Evolutionary conservation across 35 echinoderm and acorn worm genomes (phyloP).

Genomic region (Holothuria glaberrima): DNA sequence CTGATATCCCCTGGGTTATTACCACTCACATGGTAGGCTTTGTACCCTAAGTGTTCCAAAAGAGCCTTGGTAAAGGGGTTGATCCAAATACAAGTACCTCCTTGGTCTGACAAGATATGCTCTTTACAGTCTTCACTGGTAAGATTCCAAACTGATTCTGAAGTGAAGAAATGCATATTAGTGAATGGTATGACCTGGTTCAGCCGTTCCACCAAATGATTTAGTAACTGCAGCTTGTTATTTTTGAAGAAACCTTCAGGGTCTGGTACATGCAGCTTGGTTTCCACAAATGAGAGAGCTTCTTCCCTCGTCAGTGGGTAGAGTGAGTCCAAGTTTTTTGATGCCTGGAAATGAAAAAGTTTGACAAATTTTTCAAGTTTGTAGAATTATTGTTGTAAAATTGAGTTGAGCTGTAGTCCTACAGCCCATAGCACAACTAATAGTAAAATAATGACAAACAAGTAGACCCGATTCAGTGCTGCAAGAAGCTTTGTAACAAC

Average conservation of each 20-base stretch:
- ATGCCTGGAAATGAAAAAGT: background rate
- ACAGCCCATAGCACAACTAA: too few relatives aligned
- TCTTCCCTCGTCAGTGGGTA: slow-evolving; percentile 44
- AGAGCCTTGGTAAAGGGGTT: slow-evolving; percentile 45
- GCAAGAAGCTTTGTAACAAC: too few relatives aligned
- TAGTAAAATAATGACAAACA: too few relatives aligned
- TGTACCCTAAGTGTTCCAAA: slow-evolving; percentile 9
- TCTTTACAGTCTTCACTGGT: background rate
- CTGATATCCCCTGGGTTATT: slow-evolving; percentile 14
- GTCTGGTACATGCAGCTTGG: background rate
- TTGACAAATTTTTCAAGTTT: too few relatives aligned
- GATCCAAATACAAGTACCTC: slow-evolving; percentile 32
- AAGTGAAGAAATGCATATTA: slow-evolving; percentile 24
- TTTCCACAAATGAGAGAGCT: slow-evolving; percentile 9
- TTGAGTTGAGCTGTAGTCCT: too few relatives aligned
- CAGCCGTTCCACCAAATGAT: background rate
- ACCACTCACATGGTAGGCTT: slow-evolving; percentile 19
- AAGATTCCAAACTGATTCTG: background rate
- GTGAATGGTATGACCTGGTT: slow-evolving; percentile 33
- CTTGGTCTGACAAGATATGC: slow-evolving; percentile 18
- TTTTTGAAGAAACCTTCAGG: background rate
- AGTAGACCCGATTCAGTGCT: too few relatives aligned
- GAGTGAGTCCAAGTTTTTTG: background rate
- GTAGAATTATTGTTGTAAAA: too few relatives aligned
- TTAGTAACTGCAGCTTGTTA: background rate